Conservation (phyloP, 1,140 invertebrate genomes). For the Manduca sexta region DNA sequence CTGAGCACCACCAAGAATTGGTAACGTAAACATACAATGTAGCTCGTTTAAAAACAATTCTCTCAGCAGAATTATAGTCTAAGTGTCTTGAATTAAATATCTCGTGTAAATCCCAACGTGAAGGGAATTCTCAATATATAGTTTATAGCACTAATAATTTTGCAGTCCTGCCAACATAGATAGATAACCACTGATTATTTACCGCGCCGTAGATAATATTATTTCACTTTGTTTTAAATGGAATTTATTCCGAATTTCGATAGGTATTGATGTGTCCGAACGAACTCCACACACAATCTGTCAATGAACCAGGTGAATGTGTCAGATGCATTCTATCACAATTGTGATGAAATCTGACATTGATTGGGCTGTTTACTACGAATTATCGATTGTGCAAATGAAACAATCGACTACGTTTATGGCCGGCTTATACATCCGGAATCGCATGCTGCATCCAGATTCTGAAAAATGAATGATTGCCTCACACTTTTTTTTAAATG, state of each 20-base stretch:
- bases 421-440: too few relatives aligned
- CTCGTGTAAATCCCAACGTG: conserved; percentile 31
- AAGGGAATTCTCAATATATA: conserved; percentile 10
- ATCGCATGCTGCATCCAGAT: too few relatives aligned
- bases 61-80: conserved; percentile 25
- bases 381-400: too few relatives aligned
- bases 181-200: conserved; percentile 6
- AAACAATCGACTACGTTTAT: too few relatives aligned
- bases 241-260: conserved; percentile 16
- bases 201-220: conserved; percentile 7
- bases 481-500: too few relatives aligned
- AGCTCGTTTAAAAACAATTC: conserved; percentile 35
- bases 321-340: too few relatives aligned
- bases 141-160: conserved; percentile 14
- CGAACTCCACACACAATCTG: conserved; percentile 17
- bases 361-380: too few relatives aligned
- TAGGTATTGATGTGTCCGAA: conserved; percentile 12
- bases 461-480: too few relatives aligned
- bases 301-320: conserved; percentile 4
- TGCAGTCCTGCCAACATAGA: conserved; percentile 7
- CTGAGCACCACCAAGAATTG: conserved; percentile 23
- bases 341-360: too few relatives aligned
- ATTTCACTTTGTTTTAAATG: conserved; percentile 13
- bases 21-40: conserved; percentile 36
- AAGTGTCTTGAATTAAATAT: conserved; percentile 32